Conservation (phyloP, 2,888 invertebrate species). For the Cheilosia variabilis region DNA sequence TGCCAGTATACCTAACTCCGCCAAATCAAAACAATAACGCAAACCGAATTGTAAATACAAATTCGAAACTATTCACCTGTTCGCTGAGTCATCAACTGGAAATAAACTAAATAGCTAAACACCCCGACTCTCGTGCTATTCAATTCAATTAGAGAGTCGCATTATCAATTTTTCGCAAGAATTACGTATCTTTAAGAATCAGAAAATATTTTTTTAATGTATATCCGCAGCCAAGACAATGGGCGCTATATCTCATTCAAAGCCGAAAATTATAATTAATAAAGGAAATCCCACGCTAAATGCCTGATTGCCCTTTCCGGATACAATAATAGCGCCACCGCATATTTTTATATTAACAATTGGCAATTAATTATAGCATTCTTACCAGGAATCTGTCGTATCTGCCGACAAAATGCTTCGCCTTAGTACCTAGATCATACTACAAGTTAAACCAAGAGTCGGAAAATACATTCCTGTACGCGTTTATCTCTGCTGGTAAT, state of each 20-base stretch:
- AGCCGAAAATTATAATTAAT: conserved; percentile 47
- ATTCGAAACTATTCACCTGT: conserved; percentile 59
- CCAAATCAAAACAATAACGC: conserved; percentile 34
- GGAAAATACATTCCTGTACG: conserved; percentile 2
- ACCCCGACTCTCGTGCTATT: conserved; percentile 16
- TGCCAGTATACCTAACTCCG: background rate
- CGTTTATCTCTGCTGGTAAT: background rate
- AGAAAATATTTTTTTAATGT: background rate
- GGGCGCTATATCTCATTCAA: conserved; percentile 20
- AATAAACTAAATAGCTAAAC: conserved; percentile 34
- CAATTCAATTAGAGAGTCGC: conserved; percentile 27
- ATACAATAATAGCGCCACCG: conserved; percentile 12
- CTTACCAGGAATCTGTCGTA: conserved; percentile 27
- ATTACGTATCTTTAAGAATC: background rate
- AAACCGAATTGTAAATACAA: conserved; percentile 31
- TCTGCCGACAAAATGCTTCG: conserved; percentile 17
- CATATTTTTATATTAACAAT: conserved; percentile 9
- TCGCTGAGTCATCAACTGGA: conserved; percentile 46
- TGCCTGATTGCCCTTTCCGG: conserved; percentile 12
- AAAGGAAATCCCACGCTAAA: conserved; percentile 37
- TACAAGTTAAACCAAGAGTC: background rate
- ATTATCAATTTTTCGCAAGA: conserved; percentile 32
- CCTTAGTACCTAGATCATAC: conserved; percentile 4
- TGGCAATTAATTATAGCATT: background rate
- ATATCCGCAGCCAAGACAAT: conserved; percentile 16